Conservation (phyloP, 2,797 vertebrate genomes). For the Pipistrellus pipistrellus region DNA sequence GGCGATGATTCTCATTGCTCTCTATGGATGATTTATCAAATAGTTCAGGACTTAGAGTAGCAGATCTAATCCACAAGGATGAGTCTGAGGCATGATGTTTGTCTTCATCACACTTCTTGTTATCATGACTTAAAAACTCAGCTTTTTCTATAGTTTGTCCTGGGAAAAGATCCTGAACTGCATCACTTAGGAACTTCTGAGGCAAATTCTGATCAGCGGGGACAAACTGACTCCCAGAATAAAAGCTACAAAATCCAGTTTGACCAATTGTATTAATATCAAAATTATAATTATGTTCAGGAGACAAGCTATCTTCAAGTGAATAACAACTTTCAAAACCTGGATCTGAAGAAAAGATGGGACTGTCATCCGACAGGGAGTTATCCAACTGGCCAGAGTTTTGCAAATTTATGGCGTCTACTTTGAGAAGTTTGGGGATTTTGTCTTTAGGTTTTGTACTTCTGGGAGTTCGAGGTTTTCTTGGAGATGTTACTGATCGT, state of each 20-base stretch:
- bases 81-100: slow-evolving; percentile 86
- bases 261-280: slow-evolving; percentile 97
- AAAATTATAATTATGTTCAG: slow-evolving; percentile 97
- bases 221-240: slow-evolving; percentile 96
- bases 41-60: slow-evolving; percentile 92
- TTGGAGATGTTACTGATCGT: slow-evolving; percentile 86
- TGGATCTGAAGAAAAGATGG: slow-evolving; percentile 93
- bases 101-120: slow-evolving; percentile 87
- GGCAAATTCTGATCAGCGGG: slow-evolving; percentile 97
- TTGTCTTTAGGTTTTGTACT: slow-evolving; percentile 90
- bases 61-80: slow-evolving; percentile 87
- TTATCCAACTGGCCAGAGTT: slow-evolving; percentile 87
- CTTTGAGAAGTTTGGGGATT: slow-evolving; percentile 90
- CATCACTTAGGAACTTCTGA: slow-evolving; percentile 96
- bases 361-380: slow-evolving; percentile 90
- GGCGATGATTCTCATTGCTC: slow-evolving; percentile 86
- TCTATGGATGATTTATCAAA: slow-evolving; percentile 91
- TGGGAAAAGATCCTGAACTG: slow-evolving; percentile 93
- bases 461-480: slow-evolving; percentile 91
- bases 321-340: slow-evolving; percentile 96
- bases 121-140: slow-evolving; percentile 87
- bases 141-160: slow-evolving; percentile 86
- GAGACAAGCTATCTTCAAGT: slow-evolving; percentile 97
- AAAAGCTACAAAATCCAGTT: slow-evolving; percentile 96
- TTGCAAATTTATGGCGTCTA: slow-evolving; percentile 87